These are phyloP conservation scores for Cancer borealis DNA, from an alignment of 2,888 invertebrate species.

Conservation along the genomic window DNA sequence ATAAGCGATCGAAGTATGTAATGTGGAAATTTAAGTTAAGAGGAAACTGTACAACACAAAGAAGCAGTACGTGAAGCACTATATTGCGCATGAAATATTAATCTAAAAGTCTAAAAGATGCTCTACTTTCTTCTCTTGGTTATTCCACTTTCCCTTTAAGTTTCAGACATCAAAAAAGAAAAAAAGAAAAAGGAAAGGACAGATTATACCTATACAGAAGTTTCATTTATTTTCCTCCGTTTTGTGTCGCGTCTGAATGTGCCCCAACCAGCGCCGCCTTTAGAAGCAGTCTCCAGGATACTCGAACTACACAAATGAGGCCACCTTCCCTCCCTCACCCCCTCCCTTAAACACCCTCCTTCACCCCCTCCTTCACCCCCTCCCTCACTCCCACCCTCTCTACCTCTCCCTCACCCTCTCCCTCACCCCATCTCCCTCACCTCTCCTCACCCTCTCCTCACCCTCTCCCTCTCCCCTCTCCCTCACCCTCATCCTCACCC, in stretches of 20 bases:
- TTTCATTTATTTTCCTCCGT: constrained; percentile 26
- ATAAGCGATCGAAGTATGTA: neutral
- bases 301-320: neutral
- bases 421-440: too few relatives aligned
- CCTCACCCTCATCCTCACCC: too few relatives aligned
- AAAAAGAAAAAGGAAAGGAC: neutral
- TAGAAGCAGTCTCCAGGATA: constrained; percentile 10
- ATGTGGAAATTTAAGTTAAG: neutral
- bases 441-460: too few relatives aligned
- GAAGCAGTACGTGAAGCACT: neutral
- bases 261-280: neutral
- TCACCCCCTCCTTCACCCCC: too few relatives aligned
- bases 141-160: constrained; percentile 30
- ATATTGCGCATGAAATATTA: neutral
- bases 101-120: neutral
- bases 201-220: constrained; percentile 18
- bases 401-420: too few relatives aligned
- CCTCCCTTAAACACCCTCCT: too few relatives aligned
- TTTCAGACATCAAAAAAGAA: neutral
- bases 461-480: too few relatives aligned
- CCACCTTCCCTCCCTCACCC: neutral
- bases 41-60: neutral
- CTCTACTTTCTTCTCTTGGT: neutral
- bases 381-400: too few relatives aligned
- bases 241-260: constrained; percentile 26